Conservation (phyloP, 2,797 vertebrate species). For the Galaxias olidus region DNA sequence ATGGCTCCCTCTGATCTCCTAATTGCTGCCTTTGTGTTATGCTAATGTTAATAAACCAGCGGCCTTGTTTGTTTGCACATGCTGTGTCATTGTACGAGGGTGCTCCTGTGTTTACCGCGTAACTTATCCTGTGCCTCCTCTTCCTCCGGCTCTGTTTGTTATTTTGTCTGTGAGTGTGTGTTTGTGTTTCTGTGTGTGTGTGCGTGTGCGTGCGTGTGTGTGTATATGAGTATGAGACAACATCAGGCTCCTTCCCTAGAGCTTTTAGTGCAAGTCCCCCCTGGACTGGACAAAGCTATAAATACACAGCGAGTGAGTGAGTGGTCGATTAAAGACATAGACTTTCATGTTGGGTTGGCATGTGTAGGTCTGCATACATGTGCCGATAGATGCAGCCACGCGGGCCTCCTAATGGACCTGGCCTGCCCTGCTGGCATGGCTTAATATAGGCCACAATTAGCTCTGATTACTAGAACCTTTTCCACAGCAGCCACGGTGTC, state of each 20-base stretch:
- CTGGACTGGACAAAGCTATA: conserved; percentile 30
- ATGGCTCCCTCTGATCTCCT: conserved; percentile 35
- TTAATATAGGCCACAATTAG: conserved; percentile 50
- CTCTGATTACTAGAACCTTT: conserved; percentile 26
- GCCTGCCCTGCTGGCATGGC: conserved; percentile 22
- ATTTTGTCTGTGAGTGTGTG: neutral
- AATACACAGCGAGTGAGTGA: conserved; percentile 16
- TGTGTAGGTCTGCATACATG: neutral
- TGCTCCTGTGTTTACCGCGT: conserved; percentile 9
- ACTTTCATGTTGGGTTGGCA: neutral
- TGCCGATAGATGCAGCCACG: conserved; percentile 8
- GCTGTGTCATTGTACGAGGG: conserved; percentile 14
- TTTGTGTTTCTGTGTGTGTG: neutral
- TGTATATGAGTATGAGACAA: too few species aligned
- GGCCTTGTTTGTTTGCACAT: conserved; percentile 18
- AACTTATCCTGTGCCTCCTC: neutral
- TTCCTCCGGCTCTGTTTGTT: neutral
- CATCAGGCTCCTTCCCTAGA: too few species aligned
- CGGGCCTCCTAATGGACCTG: conserved; percentile 12
- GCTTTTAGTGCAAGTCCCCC: conserved; percentile 35
- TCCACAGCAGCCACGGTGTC: conserved; percentile 17
- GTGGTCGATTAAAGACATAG: too few species aligned
- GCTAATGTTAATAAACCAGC: conserved; percentile 25
- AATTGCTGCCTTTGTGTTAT: conserved; percentile 27
- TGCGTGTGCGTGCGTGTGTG: neutral